A percentile compares a stretch with the other conserved stretches of the same genome.
These are phyloP conservation scores for Spinus pinus DNA, from an alignment of 2,797 vertebrate genomes.

Conservation along the genomic window DNA sequence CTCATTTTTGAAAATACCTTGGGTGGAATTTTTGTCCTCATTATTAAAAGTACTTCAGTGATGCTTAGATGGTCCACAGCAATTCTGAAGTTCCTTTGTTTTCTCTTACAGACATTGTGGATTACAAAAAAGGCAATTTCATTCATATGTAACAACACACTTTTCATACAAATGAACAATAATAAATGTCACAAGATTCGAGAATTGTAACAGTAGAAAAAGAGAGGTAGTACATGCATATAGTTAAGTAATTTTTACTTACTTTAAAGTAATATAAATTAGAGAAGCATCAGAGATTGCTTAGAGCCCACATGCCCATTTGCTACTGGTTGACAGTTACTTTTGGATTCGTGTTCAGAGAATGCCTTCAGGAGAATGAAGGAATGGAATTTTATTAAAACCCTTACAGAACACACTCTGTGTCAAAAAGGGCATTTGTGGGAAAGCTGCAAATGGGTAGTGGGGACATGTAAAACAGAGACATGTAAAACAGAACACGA, in stretches of 20 bases:
- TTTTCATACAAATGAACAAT: not conserved
- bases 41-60: not conserved
- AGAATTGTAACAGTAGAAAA: not conserved
- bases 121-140: not conserved
- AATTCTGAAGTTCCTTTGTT: not conserved
- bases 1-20: not conserved
- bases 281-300: not conserved
- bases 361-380: not conserved
- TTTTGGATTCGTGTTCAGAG: not conserved
- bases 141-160: not conserved
- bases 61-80: not conserved
- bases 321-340: not conserved
- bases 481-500: not conserved
- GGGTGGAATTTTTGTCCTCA: not conserved
- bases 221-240: not conserved
- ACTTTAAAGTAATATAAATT: not conserved
- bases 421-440: not conserved
- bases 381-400: not conserved
- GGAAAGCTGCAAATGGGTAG: rapidly evolving
- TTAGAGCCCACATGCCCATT: not conserved
- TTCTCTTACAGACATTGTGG: not conserved
- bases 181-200: not conserved
- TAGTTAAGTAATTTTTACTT: not conserved
- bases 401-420: not conserved
- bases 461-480: not conserved